Evolutionary conservation across 1,140 invertebrate species (phyloP).

Genomic region (Eubasilissa regina): DNA sequence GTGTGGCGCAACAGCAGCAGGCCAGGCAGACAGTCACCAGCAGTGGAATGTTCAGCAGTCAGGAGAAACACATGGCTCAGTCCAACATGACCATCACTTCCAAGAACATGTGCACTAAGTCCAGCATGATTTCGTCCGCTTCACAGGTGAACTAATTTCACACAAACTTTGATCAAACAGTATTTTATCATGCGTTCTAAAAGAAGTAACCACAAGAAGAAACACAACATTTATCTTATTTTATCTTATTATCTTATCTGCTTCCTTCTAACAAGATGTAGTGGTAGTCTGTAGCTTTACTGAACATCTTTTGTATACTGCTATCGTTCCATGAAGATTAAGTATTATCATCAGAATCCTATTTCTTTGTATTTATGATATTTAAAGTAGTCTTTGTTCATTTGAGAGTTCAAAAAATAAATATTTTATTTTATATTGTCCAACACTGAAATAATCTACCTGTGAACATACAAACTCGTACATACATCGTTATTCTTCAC

Average conservation of each 20-base stretch:
- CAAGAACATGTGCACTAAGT: slow-evolving; percentile 81
- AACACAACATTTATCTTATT: no score
- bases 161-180: background rate
- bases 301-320: no score
- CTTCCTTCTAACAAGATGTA: background rate
- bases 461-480: no score
- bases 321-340: no score
- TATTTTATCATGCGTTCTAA: background rate
- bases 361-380: no score
- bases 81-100: slow-evolving; percentile 85
- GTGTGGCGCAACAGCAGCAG: slow-evolving; percentile 76
- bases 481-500: no score
- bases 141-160: slow-evolving; percentile 63
- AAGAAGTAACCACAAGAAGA: background rate
- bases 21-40: slow-evolving; percentile 86
- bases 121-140: slow-evolving; percentile 74
- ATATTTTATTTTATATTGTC: no score
- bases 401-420: no score
- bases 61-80: slow-evolving; percentile 84
- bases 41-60: slow-evolving; percentile 82
- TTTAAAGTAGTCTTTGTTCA: no score
- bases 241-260: slow-evolving; percentile 14
- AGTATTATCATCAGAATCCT: no score
- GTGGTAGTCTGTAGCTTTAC: no score
- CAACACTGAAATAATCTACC: no score